Percentiles rank a stretch among this genome's conserved stretches.
phyloP scores from a whole-genome alignment of 2,888 invertebrate species.

The Nemurella pictetii region DNA sequence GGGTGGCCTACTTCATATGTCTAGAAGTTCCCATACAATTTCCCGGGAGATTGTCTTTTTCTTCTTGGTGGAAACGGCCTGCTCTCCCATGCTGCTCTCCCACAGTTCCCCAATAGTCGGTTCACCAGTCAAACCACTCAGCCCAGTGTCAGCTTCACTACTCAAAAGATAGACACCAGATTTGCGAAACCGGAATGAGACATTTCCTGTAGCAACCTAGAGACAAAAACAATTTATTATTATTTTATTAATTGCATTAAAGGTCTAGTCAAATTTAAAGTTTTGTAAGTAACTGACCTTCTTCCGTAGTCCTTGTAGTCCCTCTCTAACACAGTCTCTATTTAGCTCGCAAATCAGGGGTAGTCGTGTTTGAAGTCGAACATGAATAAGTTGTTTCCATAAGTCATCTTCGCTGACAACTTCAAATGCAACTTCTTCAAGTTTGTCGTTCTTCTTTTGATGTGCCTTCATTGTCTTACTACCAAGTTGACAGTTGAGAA shows the following conservation, averaged over 20 bases:
- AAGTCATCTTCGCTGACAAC: conserved; percentile 65
- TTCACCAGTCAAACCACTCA: conserved; percentile 59
- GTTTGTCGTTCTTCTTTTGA: conserved; percentile 71
- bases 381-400: conserved; percentile 70
- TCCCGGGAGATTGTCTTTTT: conserved; percentile 45
- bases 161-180: conserved; percentile 69
- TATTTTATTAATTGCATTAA: neutral
- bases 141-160: conserved; percentile 59
- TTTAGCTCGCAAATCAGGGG: conserved; percentile 68
- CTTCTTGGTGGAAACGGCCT: neutral
- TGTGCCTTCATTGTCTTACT: conserved; percentile 64
- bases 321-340: conserved; percentile 50
- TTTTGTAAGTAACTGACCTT: conserved; percentile 53
- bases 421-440: conserved; percentile 67
- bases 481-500: conserved; percentile 61
- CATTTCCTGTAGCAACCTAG: conserved; percentile 70
- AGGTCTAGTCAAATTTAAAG: neutral
- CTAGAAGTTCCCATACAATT: conserved; percentile 39
- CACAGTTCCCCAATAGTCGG: conserved; percentile 57
- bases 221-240: conserved; percentile 40
- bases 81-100: neutral
- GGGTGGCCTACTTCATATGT: too few relatives aligned
- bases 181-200: conserved; percentile 69
- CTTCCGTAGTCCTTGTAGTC: conserved; percentile 66
- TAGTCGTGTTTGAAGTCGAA: conserved; percentile 67